Evolutionary conservation across 2,113 vertebrate genomes (phyloP).

Genomic region (Machaerirhynchus nigripectus): DNA sequence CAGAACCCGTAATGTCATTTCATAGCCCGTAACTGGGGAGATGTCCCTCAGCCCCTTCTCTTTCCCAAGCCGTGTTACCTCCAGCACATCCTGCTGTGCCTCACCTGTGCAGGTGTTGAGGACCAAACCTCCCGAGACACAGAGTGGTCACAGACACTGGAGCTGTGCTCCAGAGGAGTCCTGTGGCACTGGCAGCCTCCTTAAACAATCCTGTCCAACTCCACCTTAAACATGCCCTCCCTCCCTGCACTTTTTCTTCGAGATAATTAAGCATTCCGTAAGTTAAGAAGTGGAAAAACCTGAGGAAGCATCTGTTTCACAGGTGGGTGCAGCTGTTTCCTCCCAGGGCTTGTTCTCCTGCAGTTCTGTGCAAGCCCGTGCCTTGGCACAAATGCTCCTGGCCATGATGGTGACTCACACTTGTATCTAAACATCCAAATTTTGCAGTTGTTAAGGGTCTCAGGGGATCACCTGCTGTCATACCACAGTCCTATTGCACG

Average conservation of each 20-base stretch:
- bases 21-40: not conserved
- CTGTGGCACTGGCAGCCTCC: not conserved
- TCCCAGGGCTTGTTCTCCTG: not conserved
- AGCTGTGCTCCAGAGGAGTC: not conserved
- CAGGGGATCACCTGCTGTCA: not conserved
- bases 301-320: not conserved
- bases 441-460: not conserved
- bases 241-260: not conserved
- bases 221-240: not conserved
- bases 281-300: slow-evolving; percentile 22
- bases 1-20: not conserved
- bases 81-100: not conserved
- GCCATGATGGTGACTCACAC: not conserved
- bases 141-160: not conserved
- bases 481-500: rapidly evolving
- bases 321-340: slow-evolving; percentile 1
- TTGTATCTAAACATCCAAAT: not conserved
- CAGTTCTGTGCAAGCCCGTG: not conserved
- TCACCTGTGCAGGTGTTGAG: not conserved
- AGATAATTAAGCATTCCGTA: slow-evolving; percentile 3
- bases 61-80: not conserved
- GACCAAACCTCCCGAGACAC: rapidly evolving
- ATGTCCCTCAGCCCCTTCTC: not conserved
- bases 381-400: not conserved
- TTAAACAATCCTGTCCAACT: not conserved